Base-by-base conservation (phyloP, 2,113 vertebrate species). In the Epinephelus moara region DNA sequence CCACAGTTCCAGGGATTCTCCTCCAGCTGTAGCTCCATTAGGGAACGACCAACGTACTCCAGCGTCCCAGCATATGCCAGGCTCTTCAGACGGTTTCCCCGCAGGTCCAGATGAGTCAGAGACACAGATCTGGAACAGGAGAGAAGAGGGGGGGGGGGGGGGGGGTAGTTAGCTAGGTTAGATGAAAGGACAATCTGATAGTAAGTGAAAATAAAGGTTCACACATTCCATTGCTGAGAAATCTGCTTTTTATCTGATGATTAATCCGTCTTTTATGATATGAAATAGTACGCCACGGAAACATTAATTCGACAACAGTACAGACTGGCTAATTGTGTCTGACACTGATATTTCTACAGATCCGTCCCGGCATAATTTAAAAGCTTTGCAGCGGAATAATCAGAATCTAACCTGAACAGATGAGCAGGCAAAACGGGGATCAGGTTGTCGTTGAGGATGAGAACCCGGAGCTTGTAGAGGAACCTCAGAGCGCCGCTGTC, bases 1-100 rank as follows among this genome's bases (percentile, higher is more conserved):
- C 97, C 97, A 64, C 98, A 99, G 93, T 98, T 99, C 98, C 98
- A 99, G 0, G 98, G 98, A 91, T 99, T 99, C 93, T 99, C 98
- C 93, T 99, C 98, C 85, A 99, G 94, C 95, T 99, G 98, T 62
- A 99, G 96, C 94, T 99, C 98, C 98, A 99, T 99, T 66, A 99
- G 95, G 84, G 96, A 98, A 83, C 97, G 96, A 47, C 98, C 98
- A 59, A 99, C 96, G 9, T 99, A 98, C 92, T 99, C 97, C 88
- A 99, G 93, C 87, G 98, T 98, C 66, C 98, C 98, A 12, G 96
- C 95, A 84, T 99, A 99, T 40, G 97, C 96, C 84, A 99, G 94
- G 84, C 97, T 97, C 94, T 99, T 99, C 83, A 99, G 93, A 85
- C 98, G 96, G 93, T 99, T 99, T 82, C 98, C 98, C 63, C 98